phyloP scores from a whole-genome alignment of 2,888 invertebrate species.

The Orchesellides sinensis region DNA sequence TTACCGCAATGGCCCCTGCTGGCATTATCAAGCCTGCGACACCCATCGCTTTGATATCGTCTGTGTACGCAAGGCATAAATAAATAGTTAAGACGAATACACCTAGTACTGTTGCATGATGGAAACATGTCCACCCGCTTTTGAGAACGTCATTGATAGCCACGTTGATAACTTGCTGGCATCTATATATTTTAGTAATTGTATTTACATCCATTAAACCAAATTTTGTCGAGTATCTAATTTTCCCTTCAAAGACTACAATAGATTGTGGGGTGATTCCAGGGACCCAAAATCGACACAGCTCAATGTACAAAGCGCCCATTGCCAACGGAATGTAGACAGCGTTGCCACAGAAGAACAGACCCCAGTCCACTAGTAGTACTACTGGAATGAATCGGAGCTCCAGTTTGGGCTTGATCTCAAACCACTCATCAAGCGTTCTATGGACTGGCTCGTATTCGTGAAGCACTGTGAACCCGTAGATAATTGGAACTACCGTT shows the following conservation, averaged over 20 bases:
- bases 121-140: background rate
- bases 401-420: background rate
- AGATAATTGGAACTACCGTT: background rate
- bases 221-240: background rate
- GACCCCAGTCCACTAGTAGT: slow-evolving; percentile 3
- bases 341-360: slow-evolving; percentile 3
- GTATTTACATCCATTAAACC: background rate
- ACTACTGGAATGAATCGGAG: background rate
- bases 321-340: background rate
- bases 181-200: slow-evolving; percentile 1
- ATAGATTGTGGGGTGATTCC: slow-evolving; percentile 11
- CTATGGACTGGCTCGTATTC: slow-evolving; percentile 16
- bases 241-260: background rate
- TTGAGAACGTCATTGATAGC: background rate
- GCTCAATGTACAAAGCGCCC: background rate
- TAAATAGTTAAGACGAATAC: background rate
- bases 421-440: background rate
- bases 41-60: slow-evolving; percentile 14
- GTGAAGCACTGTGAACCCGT: slow-evolving; percentile 5
- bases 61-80: slow-evolving; percentile 11
- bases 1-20: background rate
- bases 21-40: background rate
- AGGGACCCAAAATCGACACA: slow-evolving; percentile 20
- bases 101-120: background rate
- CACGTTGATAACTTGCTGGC: background rate